These are phyloP conservation scores for Plebejus anna DNA, from an alignment of 2,888 invertebrate genomes.

Conservation along the genomic window DNA sequence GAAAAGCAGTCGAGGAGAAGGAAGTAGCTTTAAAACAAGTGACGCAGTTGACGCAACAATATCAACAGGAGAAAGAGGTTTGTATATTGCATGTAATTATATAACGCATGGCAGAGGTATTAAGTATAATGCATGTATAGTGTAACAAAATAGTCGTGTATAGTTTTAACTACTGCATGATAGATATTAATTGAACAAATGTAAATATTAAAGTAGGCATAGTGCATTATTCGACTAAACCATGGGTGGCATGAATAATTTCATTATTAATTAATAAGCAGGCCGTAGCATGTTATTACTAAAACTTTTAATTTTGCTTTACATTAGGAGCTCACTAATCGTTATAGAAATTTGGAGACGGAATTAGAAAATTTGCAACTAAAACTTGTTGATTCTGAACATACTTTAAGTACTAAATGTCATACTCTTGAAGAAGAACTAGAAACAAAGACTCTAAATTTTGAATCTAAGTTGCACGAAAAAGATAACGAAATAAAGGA, in stretches of 20 bases:
- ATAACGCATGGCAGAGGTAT: background rate
- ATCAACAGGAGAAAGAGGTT: slow-evolving; percentile 69
- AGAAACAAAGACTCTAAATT: slow-evolving; percentile 45
- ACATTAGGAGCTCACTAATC: slow-evolving; percentile 55
- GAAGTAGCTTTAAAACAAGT: slow-evolving; percentile 60
- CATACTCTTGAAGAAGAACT: slow-evolving; percentile 50
- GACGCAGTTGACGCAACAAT: slow-evolving; percentile 53
- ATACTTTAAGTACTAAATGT: slow-evolving; percentile 41
- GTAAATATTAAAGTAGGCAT: background rate
- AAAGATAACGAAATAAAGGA: slow-evolving; percentile 55
- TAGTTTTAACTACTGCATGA: background rate
- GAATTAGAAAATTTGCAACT: slow-evolving; percentile 53
- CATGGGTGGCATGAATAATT: background rate
- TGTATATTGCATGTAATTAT: slow-evolving; percentile 41
- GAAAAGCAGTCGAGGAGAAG: slow-evolving; percentile 61
- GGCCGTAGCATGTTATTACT: background rate
- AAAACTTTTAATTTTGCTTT: slow-evolving; percentile 32
- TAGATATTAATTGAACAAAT: background rate
- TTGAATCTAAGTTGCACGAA: slow-evolving; percentile 46
- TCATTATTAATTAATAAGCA: background rate
- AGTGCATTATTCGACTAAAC: background rate
- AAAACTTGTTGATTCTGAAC: slow-evolving; percentile 50
- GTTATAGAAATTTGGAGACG: slow-evolving; percentile 51
- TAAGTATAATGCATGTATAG: background rate
- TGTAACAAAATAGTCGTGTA: background rate